These are phyloP conservation scores for Drosophila putrida DNA, from an alignment of 2,888 invertebrate genomes.

Conservation along the genomic window DNA sequence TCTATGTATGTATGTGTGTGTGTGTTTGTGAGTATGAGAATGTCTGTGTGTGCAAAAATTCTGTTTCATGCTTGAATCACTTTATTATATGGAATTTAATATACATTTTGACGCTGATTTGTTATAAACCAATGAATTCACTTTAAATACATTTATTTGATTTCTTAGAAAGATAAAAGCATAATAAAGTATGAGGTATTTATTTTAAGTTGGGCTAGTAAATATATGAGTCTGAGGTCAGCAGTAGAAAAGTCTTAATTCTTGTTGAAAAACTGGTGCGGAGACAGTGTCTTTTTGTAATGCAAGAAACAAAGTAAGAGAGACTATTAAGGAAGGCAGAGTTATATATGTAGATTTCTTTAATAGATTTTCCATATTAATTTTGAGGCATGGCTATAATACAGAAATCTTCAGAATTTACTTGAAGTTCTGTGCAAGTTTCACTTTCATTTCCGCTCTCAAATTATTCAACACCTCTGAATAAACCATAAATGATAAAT, in stretches of 20 bases:
- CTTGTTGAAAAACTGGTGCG: too few species aligned
- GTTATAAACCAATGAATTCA: slow-evolving; percentile 42
- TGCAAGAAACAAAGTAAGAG: too few species aligned
- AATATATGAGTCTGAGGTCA: background rate
- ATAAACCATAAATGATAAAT: background rate
- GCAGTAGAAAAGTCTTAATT: background rate
- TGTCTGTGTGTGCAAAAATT: slow-evolving; percentile 36
- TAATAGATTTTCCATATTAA: too few species aligned
- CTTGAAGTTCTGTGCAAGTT: background rate
- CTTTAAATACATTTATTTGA: slow-evolving; percentile 16
- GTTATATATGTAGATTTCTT: too few species aligned
- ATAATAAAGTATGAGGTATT: background rate
- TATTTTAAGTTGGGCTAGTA: background rate
- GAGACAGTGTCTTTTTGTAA: background rate
- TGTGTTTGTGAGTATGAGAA: slow-evolving; percentile 11
- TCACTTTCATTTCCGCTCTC: background rate
- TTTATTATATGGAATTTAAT: slow-evolving; percentile 69
- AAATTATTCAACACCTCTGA: background rate
- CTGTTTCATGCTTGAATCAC: slow-evolving; percentile 69
- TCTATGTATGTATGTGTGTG: slow-evolving; percentile 26
- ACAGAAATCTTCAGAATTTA: too few species aligned
- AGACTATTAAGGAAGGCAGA: too few species aligned
- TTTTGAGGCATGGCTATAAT: too few species aligned
- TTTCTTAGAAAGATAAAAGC: slow-evolving; percentile 5
- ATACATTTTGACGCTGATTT: slow-evolving; percentile 68